These are phyloP conservation scores for Sardinella longiceps DNA, from an alignment of 2,797 vertebrate species.

Conservation along the genomic window DNA sequence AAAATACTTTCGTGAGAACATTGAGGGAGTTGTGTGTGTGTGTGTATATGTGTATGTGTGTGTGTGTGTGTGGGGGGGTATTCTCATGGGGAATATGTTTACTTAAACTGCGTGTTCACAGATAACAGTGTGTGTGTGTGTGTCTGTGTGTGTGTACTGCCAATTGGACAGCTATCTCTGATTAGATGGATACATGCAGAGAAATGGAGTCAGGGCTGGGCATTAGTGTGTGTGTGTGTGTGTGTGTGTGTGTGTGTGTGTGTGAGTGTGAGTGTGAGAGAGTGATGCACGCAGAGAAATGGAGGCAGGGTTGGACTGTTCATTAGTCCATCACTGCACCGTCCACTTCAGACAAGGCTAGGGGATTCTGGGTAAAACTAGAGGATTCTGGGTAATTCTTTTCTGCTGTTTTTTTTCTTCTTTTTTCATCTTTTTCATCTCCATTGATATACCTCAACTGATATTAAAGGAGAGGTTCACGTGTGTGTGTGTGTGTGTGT, in stretches of 20 bases:
- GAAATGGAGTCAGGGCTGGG: background rate
- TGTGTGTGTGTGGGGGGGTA: no score
- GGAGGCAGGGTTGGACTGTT: background rate
- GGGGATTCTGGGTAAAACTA: background rate
- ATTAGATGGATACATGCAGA: background rate
- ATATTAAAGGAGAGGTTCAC: slow-evolving; percentile 11
- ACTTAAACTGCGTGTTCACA: background rate
- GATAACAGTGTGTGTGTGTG: background rate
- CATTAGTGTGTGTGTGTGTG: no score
- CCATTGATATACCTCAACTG: background rate
- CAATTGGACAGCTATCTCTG: background rate
- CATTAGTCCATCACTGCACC: background rate
- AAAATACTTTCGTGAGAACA: background rate
- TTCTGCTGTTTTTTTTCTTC: background rate
- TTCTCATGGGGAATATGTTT: background rate
- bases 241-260: no score
- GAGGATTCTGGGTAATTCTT: background rate
- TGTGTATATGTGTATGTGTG: no score
- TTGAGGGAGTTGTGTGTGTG: no score
- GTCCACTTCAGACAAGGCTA: background rate
- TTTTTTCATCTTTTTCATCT: background rate
- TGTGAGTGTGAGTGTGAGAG: no score
- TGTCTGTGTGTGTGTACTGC: background rate
- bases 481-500: slow-evolving; percentile 10
- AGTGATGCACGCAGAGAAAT: no score